Evolutionary conservation across 2,888 invertebrate species (phyloP).

Genomic region (Deroplatys truncata): DNA sequence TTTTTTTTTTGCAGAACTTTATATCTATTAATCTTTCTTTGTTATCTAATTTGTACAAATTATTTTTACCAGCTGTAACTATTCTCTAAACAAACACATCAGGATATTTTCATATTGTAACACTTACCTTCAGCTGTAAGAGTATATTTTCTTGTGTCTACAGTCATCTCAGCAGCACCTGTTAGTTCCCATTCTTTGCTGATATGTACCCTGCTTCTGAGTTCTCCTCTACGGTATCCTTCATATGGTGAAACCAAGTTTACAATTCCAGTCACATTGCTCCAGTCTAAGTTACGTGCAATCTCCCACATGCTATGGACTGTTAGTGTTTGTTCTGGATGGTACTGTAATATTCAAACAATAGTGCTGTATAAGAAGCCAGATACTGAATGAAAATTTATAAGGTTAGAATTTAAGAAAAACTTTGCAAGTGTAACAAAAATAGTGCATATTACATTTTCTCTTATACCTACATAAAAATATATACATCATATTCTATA

Average conservation of each 20-base stretch:
- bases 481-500: not conserved
- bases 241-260: slow-evolving; percentile 61
- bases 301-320: slow-evolving; percentile 68
- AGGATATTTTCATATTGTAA: not conserved
- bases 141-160: slow-evolving; percentile 66
- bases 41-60: no score
- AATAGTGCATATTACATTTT: not conserved
- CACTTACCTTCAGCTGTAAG: slow-evolving; percentile 57
- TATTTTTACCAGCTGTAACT: no score
- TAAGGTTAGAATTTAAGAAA: not conserved
- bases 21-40: no score
- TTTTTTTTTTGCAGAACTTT: no score
- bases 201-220: slow-evolving; percentile 62
- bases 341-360: slow-evolving; percentile 50
- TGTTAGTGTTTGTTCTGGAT: slow-evolving; percentile 63
- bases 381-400: not conserved
- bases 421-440: not conserved
- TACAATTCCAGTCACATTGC: slow-evolving; percentile 63
- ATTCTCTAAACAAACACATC: no score
- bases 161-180: slow-evolving; percentile 65
- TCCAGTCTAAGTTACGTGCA: slow-evolving; percentile 47
- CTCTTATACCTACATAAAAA: not conserved
- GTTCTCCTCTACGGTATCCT: slow-evolving; percentile 63
- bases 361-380: not conserved
- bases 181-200: slow-evolving; percentile 60